Evolutionary conservation across 2,113 vertebrate species (phyloP).

Genomic region (Peromyscus californicus): DNA sequence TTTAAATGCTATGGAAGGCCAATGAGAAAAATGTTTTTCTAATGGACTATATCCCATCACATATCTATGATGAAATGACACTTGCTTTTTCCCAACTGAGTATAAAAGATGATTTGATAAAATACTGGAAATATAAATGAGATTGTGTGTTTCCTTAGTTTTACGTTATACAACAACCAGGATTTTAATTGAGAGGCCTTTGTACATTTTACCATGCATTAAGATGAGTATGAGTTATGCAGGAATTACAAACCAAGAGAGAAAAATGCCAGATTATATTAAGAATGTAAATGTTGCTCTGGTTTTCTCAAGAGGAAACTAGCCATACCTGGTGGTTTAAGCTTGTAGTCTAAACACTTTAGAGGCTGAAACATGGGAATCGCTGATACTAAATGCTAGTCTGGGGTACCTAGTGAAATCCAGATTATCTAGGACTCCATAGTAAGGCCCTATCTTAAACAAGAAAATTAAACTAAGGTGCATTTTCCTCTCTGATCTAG

Average conservation of each 20-base stretch:
- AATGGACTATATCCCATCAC: background rate
- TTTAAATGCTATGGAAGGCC: background rate
- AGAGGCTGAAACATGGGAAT: background rate
- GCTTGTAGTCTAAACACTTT: background rate
- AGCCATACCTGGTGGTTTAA: background rate
- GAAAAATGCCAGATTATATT: background rate
- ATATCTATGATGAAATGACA: background rate
- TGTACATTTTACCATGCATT: background rate
- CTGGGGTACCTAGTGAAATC: background rate
- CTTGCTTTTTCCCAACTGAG: background rate
- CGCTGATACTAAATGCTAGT: background rate
- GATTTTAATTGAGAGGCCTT: constrained; percentile 53
- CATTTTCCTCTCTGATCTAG: background rate
- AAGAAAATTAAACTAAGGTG: background rate
- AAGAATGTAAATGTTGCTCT: background rate
- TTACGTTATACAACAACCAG: background rate
- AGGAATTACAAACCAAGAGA: background rate
- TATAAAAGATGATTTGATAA: background rate
- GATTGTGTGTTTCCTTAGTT: background rate
- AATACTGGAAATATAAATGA: background rate
- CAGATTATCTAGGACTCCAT: no score
- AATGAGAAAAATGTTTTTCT: background rate
- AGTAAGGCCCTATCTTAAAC: background rate
- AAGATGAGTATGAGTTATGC: background rate
- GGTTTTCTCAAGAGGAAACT: background rate